phyloP scores from a whole-genome alignment of 2,888 invertebrate species.

The Andrena chrysosceles region DNA sequence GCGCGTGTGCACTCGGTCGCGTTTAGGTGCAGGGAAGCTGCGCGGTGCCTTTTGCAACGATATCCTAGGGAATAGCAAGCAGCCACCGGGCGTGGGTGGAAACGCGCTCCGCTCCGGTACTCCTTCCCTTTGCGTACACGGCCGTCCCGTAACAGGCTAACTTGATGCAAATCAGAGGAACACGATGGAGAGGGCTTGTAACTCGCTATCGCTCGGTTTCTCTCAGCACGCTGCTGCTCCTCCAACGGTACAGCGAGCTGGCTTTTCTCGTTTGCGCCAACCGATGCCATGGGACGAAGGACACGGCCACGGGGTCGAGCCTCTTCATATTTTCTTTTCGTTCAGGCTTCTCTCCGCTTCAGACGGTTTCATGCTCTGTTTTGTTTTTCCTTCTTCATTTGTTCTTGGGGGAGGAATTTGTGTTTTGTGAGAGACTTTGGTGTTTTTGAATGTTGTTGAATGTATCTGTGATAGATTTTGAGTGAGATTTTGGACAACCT shows the following conservation, averaged over 20 bases:
- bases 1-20: slow-evolving; percentile 75
- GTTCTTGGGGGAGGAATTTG: no score
- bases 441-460: no score
- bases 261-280: not conserved
- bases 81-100: slow-evolving; percentile 69
- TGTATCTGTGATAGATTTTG: no score
- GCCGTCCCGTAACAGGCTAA: slow-evolving; percentile 58
- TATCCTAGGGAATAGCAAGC: slow-evolving; percentile 51
- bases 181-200: slow-evolving; percentile 57
- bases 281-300: not conserved
- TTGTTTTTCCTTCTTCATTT: no score
- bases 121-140: slow-evolving; percentile 34
- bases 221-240: slow-evolving; percentile 23
- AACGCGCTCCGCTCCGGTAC: slow-evolving; percentile 35
- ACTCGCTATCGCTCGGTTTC: slow-evolving; percentile 47
- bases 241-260: slow-evolving; percentile 38
- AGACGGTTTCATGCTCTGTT: no score
- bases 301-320: not conserved
- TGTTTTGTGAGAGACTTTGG: no score
- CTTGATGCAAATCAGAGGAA: slow-evolving; percentile 64
- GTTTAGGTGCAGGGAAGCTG: slow-evolving; percentile 65
- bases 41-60: slow-evolving; percentile 79
- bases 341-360: not conserved
- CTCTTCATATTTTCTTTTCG: not conserved
- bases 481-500: no score